Conservation (phyloP, 2,113 vertebrate genomes). For the Astatotilapia flaviijosephi region DNA sequence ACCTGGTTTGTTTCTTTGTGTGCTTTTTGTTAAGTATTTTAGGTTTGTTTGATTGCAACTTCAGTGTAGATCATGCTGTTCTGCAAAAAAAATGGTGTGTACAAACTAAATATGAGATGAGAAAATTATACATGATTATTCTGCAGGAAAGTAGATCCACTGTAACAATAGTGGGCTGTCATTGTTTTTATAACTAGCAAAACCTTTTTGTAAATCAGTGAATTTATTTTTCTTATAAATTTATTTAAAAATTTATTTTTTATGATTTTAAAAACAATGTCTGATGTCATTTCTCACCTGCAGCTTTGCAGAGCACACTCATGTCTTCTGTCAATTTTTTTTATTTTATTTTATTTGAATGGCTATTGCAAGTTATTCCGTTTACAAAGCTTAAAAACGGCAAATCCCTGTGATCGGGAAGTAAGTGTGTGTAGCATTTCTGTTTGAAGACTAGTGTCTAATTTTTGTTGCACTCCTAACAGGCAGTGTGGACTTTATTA, state of each 20-base stretch:
- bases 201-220: background rate
- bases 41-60: background rate
- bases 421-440: background rate
- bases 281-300: no score
- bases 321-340: background rate
- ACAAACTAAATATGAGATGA: background rate
- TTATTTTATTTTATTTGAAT: background rate
- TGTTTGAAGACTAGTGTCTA: background rate
- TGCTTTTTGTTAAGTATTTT: background rate
- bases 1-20: background rate
- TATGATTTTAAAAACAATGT: background rate
- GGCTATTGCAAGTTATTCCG: background rate
- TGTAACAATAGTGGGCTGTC: background rate
- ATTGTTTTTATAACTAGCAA: background rate
- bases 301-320: background rate
- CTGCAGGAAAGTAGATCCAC: background rate
- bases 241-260: no score
- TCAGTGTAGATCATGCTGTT: background rate
- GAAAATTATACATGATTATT: background rate
- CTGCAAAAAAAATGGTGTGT: background rate
- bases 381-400: background rate
- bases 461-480: background rate
- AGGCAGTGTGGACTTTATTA: background rate
- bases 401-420: background rate
- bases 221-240: background rate